Percentiles rank a stretch among this genome's conserved stretches.
phyloP scores from a whole-genome alignment of 2,113 vertebrate species.

The Mesoclemmys tuberculata region DNA sequence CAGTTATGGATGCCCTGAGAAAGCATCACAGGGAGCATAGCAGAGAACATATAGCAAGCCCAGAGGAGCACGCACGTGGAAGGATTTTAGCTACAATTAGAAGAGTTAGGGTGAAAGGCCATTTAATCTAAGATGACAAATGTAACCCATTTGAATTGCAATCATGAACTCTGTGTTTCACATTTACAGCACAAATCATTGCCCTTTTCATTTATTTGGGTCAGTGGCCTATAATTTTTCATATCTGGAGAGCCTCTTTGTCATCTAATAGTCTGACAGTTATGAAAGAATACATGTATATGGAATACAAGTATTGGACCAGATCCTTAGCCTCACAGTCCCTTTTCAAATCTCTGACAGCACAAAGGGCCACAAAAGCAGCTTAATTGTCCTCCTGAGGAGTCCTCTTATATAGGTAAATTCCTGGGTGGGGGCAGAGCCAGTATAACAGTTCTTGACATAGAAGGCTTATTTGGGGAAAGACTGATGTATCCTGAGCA shows the following conservation, averaged over 20 bases:
- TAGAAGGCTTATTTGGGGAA: neutral
- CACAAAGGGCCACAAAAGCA: constrained; percentile 15
- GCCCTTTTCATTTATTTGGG: constrained; percentile 40
- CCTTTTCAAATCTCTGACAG: neutral
- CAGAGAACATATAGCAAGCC: neutral
- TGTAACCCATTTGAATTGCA: neutral
- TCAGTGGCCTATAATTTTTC: neutral
- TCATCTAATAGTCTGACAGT: neutral
- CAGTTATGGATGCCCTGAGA: neutral
- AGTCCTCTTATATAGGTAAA: neutral
- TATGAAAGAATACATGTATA: constrained; percentile 31
- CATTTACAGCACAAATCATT: constrained; percentile 18
- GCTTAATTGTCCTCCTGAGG: constrained; percentile 8
- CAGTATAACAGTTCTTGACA: neutral
- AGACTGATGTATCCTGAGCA: neutral
- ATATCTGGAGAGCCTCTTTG: constrained; percentile 25
- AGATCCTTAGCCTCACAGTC: neutral
- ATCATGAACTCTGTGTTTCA: neutral
- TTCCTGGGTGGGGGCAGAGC: neutral
- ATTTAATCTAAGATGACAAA: constrained; percentile 32
- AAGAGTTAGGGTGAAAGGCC: constrained; percentile 23
- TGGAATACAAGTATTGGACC: neutral
- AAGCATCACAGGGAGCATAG: neutral
- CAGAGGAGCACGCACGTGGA: neutral
- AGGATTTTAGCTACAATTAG: neutral